Base-by-base conservation (phyloP, 2,113 vertebrate genomes). In the Larimichthys polyactis region DNA sequence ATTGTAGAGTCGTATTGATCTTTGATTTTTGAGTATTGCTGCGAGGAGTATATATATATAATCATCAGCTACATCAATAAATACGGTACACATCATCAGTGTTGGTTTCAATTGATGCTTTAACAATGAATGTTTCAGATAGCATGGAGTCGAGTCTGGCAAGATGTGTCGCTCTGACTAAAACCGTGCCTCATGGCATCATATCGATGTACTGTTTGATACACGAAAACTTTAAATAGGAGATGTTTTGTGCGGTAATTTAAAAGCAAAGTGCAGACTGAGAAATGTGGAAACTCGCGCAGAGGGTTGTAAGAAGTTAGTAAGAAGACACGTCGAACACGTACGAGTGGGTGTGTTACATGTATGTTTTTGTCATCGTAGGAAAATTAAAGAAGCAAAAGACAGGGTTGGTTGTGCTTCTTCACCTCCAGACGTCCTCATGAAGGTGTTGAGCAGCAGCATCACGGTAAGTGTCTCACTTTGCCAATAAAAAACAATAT, bases 401-500 rank as follows among this genome's bases (percentile, higher is more conserved):
- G 91, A 84, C 79, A 92, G 85, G 32, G 77, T 79, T n/a, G 82
- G 80, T 63, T 86, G 64, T 78, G 84, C 89, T 82, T 87, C 91
- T 81, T 88, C 91, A 49, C 85, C 91, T 0, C 90, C 94, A 78
- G 91, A 83, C 83, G 92, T 94, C 85, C 97, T 96, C 20, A 99
- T 99, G 98, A 99, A 97, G 97, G 92, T 99, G 88, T 91, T 95
- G 91, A 96, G 96, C 83, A 94, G 94, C 92, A 96, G 90, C 90
- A 87, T 95, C 90, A 86, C 89, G 66, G 98, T 99, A 91, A 83
- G 97, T 96, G n/a, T 54, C 17, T 9, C 22, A 3, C 68, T n/a
- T 16, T 0, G 5, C 20, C 9, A 7, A n/a, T 1, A 8, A 5
- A 58, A 49, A 46, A 2, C 22, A 4, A 40, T 11, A 0, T n/a